Percentiles rank a stretch among this genome's conserved stretches.
Evolutionary conservation across 2,797 vertebrate genomes (phyloP).

Genomic region (Menidia menidia): DNA sequence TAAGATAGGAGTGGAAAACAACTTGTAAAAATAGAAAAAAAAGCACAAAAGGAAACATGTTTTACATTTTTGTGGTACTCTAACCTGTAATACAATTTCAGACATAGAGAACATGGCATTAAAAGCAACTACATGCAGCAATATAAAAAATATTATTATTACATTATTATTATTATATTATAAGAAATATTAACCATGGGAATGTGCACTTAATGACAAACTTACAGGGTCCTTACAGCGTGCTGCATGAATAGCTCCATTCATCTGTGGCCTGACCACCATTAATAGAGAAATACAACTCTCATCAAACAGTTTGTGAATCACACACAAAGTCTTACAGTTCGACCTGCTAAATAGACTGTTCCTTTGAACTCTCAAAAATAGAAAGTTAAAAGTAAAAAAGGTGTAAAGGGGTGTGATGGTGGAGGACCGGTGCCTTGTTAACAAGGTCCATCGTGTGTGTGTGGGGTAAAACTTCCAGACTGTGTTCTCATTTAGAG

Average conservation of each 20-base stretch:
- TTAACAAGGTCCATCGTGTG: conserved; percentile 60
- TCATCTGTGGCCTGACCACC: conserved; percentile 22
- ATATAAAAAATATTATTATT: background rate
- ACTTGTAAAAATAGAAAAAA: conserved; percentile 1
- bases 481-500: conserved; percentile 45
- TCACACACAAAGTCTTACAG: conserved; percentile 34
- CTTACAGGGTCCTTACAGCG: conserved; percentile 5
- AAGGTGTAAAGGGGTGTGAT: conserved; percentile 32
- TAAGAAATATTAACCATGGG: background rate
- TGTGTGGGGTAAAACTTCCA: conserved; percentile 43
- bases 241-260: conserved; percentile 30
- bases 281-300: conserved; percentile 6
- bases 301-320: conserved; percentile 51
- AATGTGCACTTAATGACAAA: conserved; percentile 22
- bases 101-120: background rate
- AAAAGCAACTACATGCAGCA: background rate
- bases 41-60: background rate
- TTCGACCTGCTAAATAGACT: conserved; percentile 22
- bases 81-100: background rate
- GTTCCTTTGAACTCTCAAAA: conserved; percentile 49
- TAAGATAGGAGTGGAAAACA: conserved; percentile 28
- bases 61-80: background rate
- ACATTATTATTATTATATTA: no score
- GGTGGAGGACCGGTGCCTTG: conserved; percentile 25
- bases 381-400: conserved; percentile 51